phyloP scores from a whole-genome alignment of 1,140 invertebrate species.

The Hylaeus volcanicus region DNA sequence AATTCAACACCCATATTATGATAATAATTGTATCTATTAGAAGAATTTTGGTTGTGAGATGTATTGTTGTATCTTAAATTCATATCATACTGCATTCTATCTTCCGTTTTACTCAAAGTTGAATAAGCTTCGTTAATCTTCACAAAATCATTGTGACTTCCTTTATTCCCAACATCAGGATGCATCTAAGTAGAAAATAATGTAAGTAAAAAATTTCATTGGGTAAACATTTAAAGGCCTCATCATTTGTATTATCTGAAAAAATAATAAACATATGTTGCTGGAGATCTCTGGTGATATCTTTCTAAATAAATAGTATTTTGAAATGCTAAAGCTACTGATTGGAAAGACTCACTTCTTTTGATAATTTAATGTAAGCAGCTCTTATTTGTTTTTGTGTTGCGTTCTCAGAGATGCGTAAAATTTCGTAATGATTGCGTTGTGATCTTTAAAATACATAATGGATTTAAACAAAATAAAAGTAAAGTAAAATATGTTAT shows the following conservation, averaged over 20 bases:
- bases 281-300: background rate
- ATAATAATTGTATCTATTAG: background rate
- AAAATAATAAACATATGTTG: conserved; percentile 7
- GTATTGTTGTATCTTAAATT: conserved; percentile 39
- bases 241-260: background rate
- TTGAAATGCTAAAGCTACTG: background rate
- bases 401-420: conserved; percentile 61
- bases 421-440: conserved; percentile 67
- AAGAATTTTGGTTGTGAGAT: background rate
- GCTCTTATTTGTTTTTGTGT: conserved; percentile 70
- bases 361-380: conserved; percentile 73
- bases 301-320: background rate
- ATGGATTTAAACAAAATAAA: background rate
- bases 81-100: conserved; percentile 59
- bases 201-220: conserved; percentile 14
- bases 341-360: conserved; percentile 65
- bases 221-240: background rate
- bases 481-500: background rate
- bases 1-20: background rate
- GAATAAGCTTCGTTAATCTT: conserved; percentile 81
- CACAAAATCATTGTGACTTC: conserved; percentile 79
- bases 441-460: conserved; percentile 54
- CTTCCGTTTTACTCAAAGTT: conserved; percentile 75
- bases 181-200: conserved; percentile 73
- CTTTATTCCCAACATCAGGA: conserved; percentile 77